Evolutionary conservation across 2,888 invertebrate species (phyloP).

Genomic region (Ophion costatus): DNA sequence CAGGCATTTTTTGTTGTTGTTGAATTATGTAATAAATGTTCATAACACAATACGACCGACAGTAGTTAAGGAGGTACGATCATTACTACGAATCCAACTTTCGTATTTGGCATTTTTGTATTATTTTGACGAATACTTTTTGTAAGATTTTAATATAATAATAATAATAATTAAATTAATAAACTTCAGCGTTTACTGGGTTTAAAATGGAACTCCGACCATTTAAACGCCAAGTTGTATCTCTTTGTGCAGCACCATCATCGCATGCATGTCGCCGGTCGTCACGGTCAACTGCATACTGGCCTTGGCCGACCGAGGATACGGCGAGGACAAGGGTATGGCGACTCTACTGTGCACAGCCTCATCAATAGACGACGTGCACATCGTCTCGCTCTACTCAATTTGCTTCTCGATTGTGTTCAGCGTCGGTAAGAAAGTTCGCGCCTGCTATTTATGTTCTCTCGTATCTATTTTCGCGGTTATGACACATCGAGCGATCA

Average conservation of each 20-base stretch:
- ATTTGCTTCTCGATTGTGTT: conserved; percentile 88
- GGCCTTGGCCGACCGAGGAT: conserved; percentile 84
- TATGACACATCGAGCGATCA: background rate
- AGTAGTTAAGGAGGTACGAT: no score
- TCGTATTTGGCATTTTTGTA: no score
- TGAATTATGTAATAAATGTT: no score
- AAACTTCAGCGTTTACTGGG: background rate
- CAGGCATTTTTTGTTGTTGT: no score
- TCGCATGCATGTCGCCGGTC: conserved; percentile 80
- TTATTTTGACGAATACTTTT: no score
- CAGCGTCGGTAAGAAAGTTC: conserved; percentile 84
- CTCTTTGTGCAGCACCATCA: conserved; percentile 73
- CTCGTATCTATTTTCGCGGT: background rate
- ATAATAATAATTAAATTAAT: no score
- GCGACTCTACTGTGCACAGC: conserved; percentile 90
- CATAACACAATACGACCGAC: no score
- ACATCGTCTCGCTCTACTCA: conserved; percentile 90
- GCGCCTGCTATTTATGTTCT: background rate
- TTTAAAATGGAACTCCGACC: background rate
- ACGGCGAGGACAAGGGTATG: conserved; percentile 90
- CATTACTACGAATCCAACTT: no score
- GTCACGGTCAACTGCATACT: conserved; percentile 79
- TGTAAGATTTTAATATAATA: no score
- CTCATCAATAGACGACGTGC: conserved; percentile 90
- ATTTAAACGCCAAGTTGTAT: background rate